Base-by-base conservation (phyloP, 2,888 invertebrate genomes). In the Cantharis rustica region DNA sequence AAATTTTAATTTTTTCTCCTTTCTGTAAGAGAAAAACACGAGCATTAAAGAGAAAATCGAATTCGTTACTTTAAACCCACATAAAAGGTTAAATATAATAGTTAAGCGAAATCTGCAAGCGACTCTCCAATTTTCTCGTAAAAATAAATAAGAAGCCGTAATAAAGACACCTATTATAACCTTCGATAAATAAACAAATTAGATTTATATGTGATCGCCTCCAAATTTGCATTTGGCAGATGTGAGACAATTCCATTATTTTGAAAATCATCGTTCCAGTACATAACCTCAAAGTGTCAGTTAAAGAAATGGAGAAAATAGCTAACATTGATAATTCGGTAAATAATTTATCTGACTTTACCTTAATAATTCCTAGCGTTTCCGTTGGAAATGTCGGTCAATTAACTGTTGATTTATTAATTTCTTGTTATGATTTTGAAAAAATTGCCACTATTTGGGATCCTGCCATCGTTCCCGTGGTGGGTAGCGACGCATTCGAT, bases 321-420 rank as follows among this genome's bases (percentile, higher is more conserved):
- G 71, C 74, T 0, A 71, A 71, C 62, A 69, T 77, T 26, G 47
- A 63, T 10, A 69, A 75, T 23, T 26, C 20, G 16, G 11, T 72
- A 7, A 61, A 75, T 20, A 20, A 23, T 26, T 72, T 69, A 20
- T 63, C 64, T 2, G 91, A 89, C 68, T 93, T 90, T 82, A 93
- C 92, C 9, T 87, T 94, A n/a, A 89, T 95, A 75, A 88, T 95
- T 72, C 95, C 97, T 0, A 93, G 95, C 81, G 94, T 97, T 15
- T 95, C 96, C 17, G 95, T 97, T n/a, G 98, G 97, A 75, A 98
- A 98, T 90, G 95, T 97, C 13, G 96, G 95, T 0, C 98, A 98
- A 89, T 88, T 98, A 76, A 91, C 95, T 2, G 92, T 94, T 72
- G 98, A 98, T 89, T 89, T 98, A 83, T 85, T 98, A 9, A 93